These are phyloP conservation scores for Phortica okadai DNA, from an alignment of 2,888 invertebrate species.

Conservation along the genomic window DNA sequence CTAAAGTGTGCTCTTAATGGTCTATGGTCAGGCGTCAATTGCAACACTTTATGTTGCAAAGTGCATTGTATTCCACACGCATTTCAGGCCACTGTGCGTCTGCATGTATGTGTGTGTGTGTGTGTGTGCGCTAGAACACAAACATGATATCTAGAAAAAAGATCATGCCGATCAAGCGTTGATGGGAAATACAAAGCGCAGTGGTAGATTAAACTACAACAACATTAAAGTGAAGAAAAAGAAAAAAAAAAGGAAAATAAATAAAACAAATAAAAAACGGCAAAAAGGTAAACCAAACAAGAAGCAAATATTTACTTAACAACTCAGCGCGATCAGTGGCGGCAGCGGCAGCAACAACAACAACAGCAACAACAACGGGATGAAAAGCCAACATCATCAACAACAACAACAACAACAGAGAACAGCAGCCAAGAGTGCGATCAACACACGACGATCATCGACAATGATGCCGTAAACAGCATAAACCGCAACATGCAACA, in stretches of 20 bases:
- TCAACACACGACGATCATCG: background rate
- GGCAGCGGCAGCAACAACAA: constrained; percentile 33
- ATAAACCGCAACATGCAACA: constrained; percentile 48
- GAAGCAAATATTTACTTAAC: constrained; percentile 69
- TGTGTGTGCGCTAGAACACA: constrained; percentile 17
- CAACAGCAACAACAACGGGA: constrained; percentile 24
- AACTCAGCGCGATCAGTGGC: constrained; percentile 55
- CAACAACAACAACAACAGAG: constrained; percentile 39
- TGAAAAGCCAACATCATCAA: background rate
- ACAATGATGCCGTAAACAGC: constrained; percentile 42
- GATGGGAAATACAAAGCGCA: constrained; percentile 19
- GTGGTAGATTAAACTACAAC: background rate
- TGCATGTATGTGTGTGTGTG: too few relatives aligned
- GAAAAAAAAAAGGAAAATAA: background rate
- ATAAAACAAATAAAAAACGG: background rate
- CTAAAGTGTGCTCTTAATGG: constrained; percentile 8
- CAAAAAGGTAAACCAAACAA: constrained; percentile 22
- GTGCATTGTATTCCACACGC: background rate
- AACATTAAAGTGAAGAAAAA: constrained; percentile 10
- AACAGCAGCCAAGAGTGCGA: background rate
- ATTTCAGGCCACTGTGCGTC: constrained; percentile 10
- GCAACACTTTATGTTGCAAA: constrained; percentile 8
- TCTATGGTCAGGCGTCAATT: constrained; percentile 4
- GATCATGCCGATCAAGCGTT: constrained; percentile 19
- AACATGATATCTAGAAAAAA: constrained; percentile 33